Conservation (phyloP, 2,888 invertebrate species). For the Heliconius hortense region DNA sequence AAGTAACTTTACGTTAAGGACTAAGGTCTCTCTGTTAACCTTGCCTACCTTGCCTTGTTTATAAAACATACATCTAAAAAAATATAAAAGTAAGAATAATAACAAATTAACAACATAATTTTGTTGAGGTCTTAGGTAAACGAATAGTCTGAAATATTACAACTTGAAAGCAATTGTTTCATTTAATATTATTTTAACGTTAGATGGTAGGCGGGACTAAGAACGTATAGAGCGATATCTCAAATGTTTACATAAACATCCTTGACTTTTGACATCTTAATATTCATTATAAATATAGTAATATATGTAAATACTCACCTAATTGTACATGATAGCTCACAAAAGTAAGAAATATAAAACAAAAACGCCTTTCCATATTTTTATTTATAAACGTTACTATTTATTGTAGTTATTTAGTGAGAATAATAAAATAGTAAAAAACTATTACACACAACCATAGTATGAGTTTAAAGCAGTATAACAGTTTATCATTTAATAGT, state of each 20-base stretch:
- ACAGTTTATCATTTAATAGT: conserved; percentile 1
- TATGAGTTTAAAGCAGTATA: neutral
- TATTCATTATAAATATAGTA: neutral
- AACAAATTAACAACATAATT: neutral
- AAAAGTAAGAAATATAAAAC: conserved; percentile 28
- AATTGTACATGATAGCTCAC: conserved; percentile 37
- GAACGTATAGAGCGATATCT: conserved; percentile 11
- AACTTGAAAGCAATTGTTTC: neutral
- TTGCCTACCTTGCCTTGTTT: too few species aligned
- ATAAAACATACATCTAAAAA: neutral
- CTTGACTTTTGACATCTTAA: conserved; percentile 41
- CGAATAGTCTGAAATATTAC: neutral
- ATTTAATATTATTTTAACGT: neutral
- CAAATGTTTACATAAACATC: conserved; percentile 21
- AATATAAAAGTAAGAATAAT: too few species aligned
- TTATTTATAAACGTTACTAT: neutral
- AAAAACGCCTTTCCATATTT: conserved; percentile 25
- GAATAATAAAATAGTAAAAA: neutral
- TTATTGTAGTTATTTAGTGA: neutral
- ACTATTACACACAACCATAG: neutral
- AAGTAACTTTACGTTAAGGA: too few species aligned
- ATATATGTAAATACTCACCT: conserved; percentile 40
- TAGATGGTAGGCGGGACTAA: neutral
- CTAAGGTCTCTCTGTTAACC: neutral
- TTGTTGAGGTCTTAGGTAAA: neutral